phyloP scores from a whole-genome alignment of 2,797 vertebrate genomes.

The Trematocara caparti region DNA sequence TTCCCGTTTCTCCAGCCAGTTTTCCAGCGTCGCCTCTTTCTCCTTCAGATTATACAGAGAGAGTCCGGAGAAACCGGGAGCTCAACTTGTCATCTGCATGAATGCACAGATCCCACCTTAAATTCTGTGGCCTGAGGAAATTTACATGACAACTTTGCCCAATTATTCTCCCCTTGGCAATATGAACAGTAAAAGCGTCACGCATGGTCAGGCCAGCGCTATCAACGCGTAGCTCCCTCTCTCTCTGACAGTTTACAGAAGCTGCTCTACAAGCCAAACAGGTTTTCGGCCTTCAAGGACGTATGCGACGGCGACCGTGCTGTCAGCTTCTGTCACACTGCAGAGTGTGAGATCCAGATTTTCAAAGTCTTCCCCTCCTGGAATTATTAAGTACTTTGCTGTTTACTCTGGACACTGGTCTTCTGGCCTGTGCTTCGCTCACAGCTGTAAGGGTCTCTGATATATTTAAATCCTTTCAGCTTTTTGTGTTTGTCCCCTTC shows the following conservation, averaged over 20 bases:
- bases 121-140: conserved; percentile 64
- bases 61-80: conserved; percentile 49
- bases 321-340: conserved; percentile 28
- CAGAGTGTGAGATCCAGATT: not conserved
- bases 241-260: conserved; percentile 28
- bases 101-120: conserved; percentile 74
- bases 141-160: conserved; percentile 79
- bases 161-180: conserved; percentile 71
- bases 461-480: not conserved
- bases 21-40: conserved; percentile 5
- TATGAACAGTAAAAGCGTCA: conserved; percentile 52
- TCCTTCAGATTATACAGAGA: conserved; percentile 63
- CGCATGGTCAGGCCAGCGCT: conserved; percentile 53
- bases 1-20: not conserved
- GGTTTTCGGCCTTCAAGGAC: conserved; percentile 40
- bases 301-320: not conserved
- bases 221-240: conserved; percentile 31
- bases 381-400: not conserved
- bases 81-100: conserved; percentile 79
- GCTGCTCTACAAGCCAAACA: conserved; percentile 37
- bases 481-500: not conserved
- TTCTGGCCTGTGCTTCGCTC: not conserved
- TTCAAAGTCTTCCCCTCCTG: not conserved
- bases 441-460: not conserved
- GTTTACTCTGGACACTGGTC: not conserved